These are phyloP conservation scores for Cyphomyrus plagiostoma DNA, from an alignment of 2,113 vertebrate genomes.

Conservation along the genomic window DNA sequence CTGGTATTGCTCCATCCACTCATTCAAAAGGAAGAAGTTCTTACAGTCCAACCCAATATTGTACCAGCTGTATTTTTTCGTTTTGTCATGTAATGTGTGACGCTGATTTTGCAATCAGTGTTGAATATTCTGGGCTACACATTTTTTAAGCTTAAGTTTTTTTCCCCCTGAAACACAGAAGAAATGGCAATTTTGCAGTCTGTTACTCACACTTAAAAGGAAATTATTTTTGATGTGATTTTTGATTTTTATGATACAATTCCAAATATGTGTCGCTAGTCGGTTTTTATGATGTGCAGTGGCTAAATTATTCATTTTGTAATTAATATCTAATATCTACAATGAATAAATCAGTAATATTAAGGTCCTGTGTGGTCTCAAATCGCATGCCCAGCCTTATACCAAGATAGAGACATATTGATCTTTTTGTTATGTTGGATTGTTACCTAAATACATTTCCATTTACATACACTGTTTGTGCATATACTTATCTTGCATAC, in stretches of 20 bases:
- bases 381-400: not conserved
- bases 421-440: not conserved
- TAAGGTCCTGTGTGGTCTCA: not conserved
- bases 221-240: not conserved
- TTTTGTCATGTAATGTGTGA: not conserved
- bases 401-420: not conserved
- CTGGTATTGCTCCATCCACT: not conserved
- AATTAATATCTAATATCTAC: not conserved
- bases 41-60: not conserved
- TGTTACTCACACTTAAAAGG: too few relatives aligned
- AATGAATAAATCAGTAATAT: not conserved
- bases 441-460: not conserved
- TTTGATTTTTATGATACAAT: not conserved
- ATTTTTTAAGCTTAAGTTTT: too few relatives aligned
- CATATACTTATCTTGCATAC: too few relatives aligned
- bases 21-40: not conserved
- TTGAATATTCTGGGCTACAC: not conserved
- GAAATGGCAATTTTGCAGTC: too few relatives aligned
- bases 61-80: not conserved
- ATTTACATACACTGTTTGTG: not conserved
- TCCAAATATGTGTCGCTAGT: not conserved
- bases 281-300: not conserved
- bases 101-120: not conserved
- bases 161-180: too few relatives aligned
- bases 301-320: not conserved